These are phyloP conservation scores for Syngnathus typhle DNA, from an alignment of 2,113 vertebrate genomes.

Conservation along the genomic window DNA sequence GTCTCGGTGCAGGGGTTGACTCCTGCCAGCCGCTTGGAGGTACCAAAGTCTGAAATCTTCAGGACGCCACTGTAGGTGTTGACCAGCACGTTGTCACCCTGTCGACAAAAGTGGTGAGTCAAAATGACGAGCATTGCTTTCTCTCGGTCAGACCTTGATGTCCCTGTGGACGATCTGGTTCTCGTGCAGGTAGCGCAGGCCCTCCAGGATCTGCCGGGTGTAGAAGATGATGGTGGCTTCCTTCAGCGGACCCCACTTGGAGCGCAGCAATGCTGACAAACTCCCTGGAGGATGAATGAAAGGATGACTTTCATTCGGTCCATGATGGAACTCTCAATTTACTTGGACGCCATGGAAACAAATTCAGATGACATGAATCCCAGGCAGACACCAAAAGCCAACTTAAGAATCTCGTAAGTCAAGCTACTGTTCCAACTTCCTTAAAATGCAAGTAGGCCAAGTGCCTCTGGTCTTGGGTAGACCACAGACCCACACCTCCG, in stretches of 20 bases:
- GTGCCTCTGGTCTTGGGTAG: no score
- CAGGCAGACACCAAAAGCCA: no score
- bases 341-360: no score
- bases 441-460: no score
- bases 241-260: conserved; percentile 97
- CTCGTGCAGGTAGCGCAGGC: conserved; percentile 93
- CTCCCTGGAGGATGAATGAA: conserved; percentile 75
- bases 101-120: background rate
- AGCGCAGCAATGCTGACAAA: conserved; percentile 90
- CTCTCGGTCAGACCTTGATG: conserved; percentile 83
- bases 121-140: background rate
- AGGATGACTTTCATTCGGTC: background rate
- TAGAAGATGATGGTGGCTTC: conserved; percentile 98
- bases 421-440: no score
- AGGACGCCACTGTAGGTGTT: conserved; percentile 90
- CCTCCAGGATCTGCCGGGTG: conserved; percentile 96
- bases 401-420: no score
- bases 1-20: conserved; percentile 89
- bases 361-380: no score
- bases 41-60: conserved; percentile 93
- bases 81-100: conserved; percentile 87
- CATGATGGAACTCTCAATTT: no score
- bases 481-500: conserved; percentile 65
- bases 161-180: conserved; percentile 98
- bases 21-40: conserved; percentile 85